Conservation (phyloP, 2,113 vertebrate genomes). For the Ammospiza nelsoni region DNA sequence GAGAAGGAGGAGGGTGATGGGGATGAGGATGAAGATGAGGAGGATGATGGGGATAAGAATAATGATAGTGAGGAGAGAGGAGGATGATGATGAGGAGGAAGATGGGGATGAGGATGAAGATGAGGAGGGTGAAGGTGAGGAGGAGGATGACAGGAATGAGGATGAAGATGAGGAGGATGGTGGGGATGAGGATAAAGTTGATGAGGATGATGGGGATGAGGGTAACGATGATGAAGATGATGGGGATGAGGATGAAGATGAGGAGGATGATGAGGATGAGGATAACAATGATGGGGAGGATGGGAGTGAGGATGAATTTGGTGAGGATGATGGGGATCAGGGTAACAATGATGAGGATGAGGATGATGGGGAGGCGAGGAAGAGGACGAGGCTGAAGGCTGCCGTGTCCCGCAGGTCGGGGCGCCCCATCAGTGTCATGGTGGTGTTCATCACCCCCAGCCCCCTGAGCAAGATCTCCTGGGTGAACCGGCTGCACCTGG, state of each 20-base stretch:
- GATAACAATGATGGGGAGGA: too few relatives aligned
- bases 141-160: background rate
- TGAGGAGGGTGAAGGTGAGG: too few relatives aligned
- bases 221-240: background rate
- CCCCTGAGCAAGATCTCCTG: conserved; percentile 96
- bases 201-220: background rate
- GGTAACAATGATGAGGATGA: background rate
- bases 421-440: conserved; percentile 93
- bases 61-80: background rate
- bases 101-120: rapidly evolving
- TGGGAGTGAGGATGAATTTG: too few relatives aligned
- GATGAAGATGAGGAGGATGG: rapidly evolving
- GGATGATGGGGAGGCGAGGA: too few relatives aligned
- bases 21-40: rapidly evolving
- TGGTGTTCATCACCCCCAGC: conserved; percentile 95
- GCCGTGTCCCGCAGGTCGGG: conserved; percentile 77
- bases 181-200: rapidly evolving
- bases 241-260: rapidly evolving
- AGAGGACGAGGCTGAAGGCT: rapidly evolving
- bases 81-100: background rate
- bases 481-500: conserved; percentile 94
- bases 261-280: rapidly evolving
- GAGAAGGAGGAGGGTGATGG: rapidly evolving
- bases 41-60: background rate
- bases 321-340: too few relatives aligned